Conservation (phyloP, 2,113 vertebrate species). For the Cinclus cinclus region DNA sequence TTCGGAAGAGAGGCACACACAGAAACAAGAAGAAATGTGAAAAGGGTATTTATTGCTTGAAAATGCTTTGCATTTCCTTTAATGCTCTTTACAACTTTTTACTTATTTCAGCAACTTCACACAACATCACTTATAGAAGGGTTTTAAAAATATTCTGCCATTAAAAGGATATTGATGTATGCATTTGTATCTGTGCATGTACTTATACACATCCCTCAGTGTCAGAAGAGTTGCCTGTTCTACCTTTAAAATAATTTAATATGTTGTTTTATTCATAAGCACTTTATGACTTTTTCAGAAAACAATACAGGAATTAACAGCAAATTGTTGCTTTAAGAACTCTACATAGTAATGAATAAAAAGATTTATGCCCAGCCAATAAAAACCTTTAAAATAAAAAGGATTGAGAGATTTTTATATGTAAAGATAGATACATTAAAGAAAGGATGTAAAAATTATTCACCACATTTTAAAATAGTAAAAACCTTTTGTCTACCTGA, state of each 20-base stretch:
- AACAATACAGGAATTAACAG: background rate
- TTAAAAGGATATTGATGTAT: background rate
- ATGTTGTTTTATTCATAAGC: conserved; percentile 47
- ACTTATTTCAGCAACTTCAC: conserved; percentile 33
- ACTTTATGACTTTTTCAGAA: background rate
- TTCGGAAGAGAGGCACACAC: conserved; percentile 50
- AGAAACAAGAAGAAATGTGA: conserved; percentile 45
- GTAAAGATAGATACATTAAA: background rate
- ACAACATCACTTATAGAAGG: background rate
- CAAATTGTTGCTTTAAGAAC: conserved; percentile 35
- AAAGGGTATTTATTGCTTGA: conserved; percentile 58
- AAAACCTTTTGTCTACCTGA: conserved; percentile 78
- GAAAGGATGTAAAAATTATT: conserved; percentile 10
- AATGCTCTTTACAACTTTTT: background rate
- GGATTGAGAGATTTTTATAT: background rate
- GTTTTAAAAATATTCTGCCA: background rate
- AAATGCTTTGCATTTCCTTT: conserved; percentile 39
- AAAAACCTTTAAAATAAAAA: conserved; percentile 16
- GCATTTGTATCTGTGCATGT: background rate
- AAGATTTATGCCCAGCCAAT: background rate
- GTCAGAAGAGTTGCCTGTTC: background rate
- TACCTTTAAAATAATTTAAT: conserved; percentile 35
- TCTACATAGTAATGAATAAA: background rate
- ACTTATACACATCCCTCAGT: background rate
- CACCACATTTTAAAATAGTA: background rate